These are phyloP conservation scores for Martes martes DNA, from an alignment of 2,113 vertebrate genomes.

Conservation along the genomic window DNA sequence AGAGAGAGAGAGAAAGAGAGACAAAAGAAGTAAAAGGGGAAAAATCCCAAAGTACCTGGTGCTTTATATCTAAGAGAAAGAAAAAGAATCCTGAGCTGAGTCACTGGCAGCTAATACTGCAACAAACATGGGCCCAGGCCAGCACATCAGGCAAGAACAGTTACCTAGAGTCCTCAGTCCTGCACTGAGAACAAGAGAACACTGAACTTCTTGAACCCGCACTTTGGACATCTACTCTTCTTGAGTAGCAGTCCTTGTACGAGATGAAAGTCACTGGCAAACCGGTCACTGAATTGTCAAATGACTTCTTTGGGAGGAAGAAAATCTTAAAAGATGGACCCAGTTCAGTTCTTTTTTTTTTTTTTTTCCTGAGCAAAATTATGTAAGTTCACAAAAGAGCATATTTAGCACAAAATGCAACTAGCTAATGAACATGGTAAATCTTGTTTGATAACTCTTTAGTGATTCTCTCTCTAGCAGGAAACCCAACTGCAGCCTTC, in stretches of 20 bases:
- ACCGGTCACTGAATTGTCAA: background rate
- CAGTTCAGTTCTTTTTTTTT: background rate
- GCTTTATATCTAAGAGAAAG: background rate
- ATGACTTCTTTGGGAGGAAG: background rate
- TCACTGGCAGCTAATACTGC: background rate
- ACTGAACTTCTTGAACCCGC: background rate
- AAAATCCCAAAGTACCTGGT: background rate
- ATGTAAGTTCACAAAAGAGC: background rate
- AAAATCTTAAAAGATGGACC: background rate
- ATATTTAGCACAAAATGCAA: background rate
- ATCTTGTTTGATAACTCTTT: background rate
- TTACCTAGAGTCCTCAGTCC: background rate
- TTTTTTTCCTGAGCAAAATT: slow-evolving; percentile 16
- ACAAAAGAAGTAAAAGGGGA: background rate
- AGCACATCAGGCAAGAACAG: background rate
- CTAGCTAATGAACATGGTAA: background rate
- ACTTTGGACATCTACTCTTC: background rate
- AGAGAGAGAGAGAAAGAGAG: background rate
- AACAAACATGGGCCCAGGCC: background rate
- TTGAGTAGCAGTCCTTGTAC: background rate
- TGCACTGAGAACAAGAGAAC: background rate
- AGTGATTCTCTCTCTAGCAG: background rate
- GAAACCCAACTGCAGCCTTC: background rate
- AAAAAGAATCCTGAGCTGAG: background rate
- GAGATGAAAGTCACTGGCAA: background rate